Evolutionary conservation across 2,797 vertebrate genomes (phyloP), one percentile per base, ranked within the genome.

Genomic region (Loris lydekkerianus): DNA sequence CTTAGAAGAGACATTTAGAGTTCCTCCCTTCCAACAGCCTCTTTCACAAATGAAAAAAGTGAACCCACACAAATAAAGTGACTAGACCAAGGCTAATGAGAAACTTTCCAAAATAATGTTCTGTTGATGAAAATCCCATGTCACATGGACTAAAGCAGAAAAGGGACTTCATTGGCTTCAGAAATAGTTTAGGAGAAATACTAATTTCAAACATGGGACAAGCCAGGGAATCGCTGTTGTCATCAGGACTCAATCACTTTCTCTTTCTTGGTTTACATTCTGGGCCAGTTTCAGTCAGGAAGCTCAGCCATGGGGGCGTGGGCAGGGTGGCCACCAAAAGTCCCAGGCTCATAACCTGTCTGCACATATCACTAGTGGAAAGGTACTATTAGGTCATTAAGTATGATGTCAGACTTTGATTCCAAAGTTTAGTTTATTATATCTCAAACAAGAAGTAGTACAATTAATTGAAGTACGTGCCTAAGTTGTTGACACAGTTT

Each of bases 1-100:
- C 67, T 69, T 82, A 43, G 65, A 82, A 78, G 81, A 95, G 83
- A 75, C 76, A 95, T 93, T 86, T 43, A 96, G 89, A 82, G 43
- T 65, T 90, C 86, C 81, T 86, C 58, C 94, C 76, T 86, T 86
- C 77, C 85, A 81, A 70, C 8, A 61, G 77, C 61, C 73, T 83
- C 83, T 89, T 77, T 70, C 9, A 40, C 43, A 72, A 84, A 83
- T 75, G 89, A 94, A 77, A 86, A 89, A 65, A 88, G 89, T 9
- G 11, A 95, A 58, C 91, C 77, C 31, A 56, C 27, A 37, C 3
- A 29, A 93, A 86, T 15, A 34, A 72, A 86, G 77, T 9, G 10
- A 78, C 49, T 21, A 53, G 31, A 13, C 56, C 37, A 46, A 58
- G n/a, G 14, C 31, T 43, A 43, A 70, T 31, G 18, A 46, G 63